These are phyloP conservation scores for Electrophaes corylata DNA, from an alignment of 2,888 invertebrate genomes.

Conservation along the genomic window DNA sequence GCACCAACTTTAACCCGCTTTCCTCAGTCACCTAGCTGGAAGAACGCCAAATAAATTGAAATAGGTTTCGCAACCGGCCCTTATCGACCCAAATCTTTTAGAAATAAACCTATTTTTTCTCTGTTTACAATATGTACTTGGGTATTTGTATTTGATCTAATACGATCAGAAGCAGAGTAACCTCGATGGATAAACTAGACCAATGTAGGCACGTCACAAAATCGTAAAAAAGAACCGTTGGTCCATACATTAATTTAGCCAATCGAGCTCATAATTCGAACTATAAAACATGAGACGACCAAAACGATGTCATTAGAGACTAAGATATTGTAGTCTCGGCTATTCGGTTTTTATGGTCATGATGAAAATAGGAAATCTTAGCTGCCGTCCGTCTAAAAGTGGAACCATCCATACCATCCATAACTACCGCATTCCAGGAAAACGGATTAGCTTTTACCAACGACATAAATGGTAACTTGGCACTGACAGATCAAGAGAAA, in stretches of 20 bases:
- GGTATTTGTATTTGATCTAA: neutral
- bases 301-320: neutral
- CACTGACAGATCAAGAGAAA: constrained; percentile 1
- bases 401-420: neutral
- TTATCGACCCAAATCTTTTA: constrained; percentile 28
- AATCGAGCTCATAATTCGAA: constrained; percentile 13
- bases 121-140: neutral
- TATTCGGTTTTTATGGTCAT: neutral
- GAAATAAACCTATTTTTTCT: constrained; percentile 22
- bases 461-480: constrained; percentile 11
- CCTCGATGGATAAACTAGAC: constrained; percentile 26
- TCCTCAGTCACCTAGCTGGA: constrained; percentile 24
- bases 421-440: constrained; percentile 11
- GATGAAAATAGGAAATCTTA: neutral
- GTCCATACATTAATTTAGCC: constrained; percentile 31
- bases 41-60: constrained; percentile 33
- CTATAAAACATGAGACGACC: neutral
- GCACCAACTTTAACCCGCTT: constrained; percentile 16
- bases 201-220: constrained; percentile 10
- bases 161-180: constrained; percentile 6
- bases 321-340: neutral
- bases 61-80: constrained; percentile 30
- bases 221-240: constrained; percentile 31
- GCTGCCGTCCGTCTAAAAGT: neutral
- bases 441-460: constrained; percentile 6